These are phyloP conservation scores for Drosophila hydei DNA, from an alignment of 1,140 invertebrate genomes.

Conservation along the genomic window DNA sequence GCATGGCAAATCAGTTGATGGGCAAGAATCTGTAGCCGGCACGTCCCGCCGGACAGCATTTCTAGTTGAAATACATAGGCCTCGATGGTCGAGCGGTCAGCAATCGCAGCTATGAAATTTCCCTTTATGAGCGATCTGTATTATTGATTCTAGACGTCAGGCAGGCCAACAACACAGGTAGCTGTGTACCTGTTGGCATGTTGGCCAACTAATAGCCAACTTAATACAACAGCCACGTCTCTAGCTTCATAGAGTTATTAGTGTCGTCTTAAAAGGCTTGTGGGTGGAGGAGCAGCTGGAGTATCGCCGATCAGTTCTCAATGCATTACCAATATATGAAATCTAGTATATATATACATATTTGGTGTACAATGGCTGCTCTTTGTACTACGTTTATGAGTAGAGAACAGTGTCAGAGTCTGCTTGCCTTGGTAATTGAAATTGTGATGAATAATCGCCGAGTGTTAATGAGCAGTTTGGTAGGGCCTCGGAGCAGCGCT, in stretches of 20 bases:
- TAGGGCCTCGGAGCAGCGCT: not conserved
- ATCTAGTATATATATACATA: not conserved
- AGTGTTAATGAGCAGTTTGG: conserved; percentile 73
- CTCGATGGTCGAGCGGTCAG: not conserved
- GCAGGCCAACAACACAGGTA: conserved; percentile 1
- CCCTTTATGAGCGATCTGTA: conserved; percentile 66
- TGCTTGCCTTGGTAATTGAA: conserved; percentile 46
- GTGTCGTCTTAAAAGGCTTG: conserved; percentile 54
- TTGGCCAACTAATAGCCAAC: conserved; percentile 60
- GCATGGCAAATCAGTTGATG: conserved; percentile 23
- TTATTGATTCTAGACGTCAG: conserved; percentile 60
- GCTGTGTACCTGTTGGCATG: conserved; percentile 45
- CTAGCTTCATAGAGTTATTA: conserved; percentile 73
- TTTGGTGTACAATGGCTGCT: conserved; percentile 19
- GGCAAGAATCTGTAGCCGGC: conserved; percentile 19
- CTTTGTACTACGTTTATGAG: too few relatives aligned
- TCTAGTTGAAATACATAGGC: not conserved
- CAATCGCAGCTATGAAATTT: conserved; percentile 52
- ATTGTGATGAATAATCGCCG: conserved; percentile 58
- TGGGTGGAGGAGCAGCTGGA: conserved; percentile 6
- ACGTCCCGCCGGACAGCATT: conserved; percentile 31
- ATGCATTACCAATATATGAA: too few relatives aligned
- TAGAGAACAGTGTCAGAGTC: conserved; percentile 3
- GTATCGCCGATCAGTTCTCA: not conserved
- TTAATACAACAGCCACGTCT: conserved; percentile 66